A percentile compares a stretch with the other conserved stretches of the same genome.
Conservation (phyloP, 2,797 vertebrate genomes). For the Pachyuromys duprasi region DNA sequence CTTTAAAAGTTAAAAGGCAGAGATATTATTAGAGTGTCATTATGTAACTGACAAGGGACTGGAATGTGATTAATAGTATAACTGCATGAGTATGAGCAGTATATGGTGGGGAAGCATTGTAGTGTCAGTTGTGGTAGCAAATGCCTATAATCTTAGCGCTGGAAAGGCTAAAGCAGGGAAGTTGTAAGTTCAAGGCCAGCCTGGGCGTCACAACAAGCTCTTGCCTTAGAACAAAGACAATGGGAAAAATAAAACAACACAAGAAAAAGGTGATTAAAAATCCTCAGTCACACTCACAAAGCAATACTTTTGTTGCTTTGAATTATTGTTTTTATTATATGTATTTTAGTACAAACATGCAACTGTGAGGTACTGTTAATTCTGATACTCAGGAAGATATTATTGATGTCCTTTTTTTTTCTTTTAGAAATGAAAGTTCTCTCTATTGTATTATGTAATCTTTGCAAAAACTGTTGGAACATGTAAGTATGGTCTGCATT, state of each 20-base stretch:
- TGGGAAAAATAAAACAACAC: not conserved
- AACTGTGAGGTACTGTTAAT: constrained; percentile 25
- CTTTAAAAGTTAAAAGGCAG: constrained; percentile 57
- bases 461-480: not conserved
- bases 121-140: not conserved
- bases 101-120: constrained; percentile 19
- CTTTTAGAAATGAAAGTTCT: constrained; percentile 43
- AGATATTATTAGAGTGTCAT: not conserved
- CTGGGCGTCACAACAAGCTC: not conserved
- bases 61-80: constrained; percentile 18
- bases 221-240: not conserved
- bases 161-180: not conserved
- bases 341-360: not conserved
- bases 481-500: constrained; percentile 27
- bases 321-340: constrained; percentile 48
- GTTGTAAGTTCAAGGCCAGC: not conserved
- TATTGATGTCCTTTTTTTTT: constrained; percentile 48
- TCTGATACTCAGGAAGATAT: constrained; percentile 69
- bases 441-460: constrained; percentile 30
- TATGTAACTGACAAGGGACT: constrained; percentile 22
- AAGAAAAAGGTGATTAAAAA: constrained; percentile 23
- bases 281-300: not conserved
- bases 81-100: not conserved
- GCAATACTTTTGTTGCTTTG: constrained; percentile 27
- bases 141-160: not conserved